Evolutionary conservation across 2,888 invertebrate genomes (phyloP).

Genomic region (Sphaeridia pumilis): DNA sequence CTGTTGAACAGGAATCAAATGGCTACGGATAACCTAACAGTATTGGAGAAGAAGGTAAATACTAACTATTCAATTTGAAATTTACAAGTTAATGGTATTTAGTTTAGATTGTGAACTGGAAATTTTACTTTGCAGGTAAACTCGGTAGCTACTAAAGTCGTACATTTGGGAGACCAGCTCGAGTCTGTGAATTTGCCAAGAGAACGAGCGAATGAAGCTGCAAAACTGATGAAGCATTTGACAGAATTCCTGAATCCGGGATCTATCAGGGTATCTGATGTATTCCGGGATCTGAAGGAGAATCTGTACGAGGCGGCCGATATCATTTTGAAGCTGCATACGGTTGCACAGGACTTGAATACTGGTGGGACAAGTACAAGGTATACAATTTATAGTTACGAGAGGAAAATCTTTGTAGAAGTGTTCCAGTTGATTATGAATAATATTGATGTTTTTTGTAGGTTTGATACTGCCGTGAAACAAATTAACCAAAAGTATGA

Average conservation of each 20-base stretch:
- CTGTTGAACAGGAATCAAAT: slow-evolving; percentile 29
- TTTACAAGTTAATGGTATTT: not conserved
- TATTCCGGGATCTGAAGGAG: slow-evolving; percentile 61
- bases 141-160: slow-evolving; percentile 90
- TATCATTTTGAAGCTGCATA: slow-evolving; percentile 88
- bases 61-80: not conserved
- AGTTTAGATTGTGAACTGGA: not conserved
- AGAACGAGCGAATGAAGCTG: slow-evolving; percentile 86
- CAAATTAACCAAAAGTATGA: slow-evolving; percentile 82
- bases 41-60: slow-evolving; percentile 33
- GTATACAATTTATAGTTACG: slow-evolving; percentile 39
- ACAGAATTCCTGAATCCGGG: slow-evolving; percentile 81
- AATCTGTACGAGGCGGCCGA: slow-evolving; percentile 83
- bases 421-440: not conserved
- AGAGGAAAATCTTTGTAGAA: not conserved
- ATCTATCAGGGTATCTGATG: slow-evolving; percentile 60
- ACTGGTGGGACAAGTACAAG: slow-evolving; percentile 48
- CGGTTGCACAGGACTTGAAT: slow-evolving; percentile 86
- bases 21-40: slow-evolving; percentile 29
- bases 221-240: slow-evolving; percentile 80
- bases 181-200: slow-evolving; percentile 93
- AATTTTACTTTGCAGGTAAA: slow-evolving; percentile 48
- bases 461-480: slow-evolving; percentile 67
- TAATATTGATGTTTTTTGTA: slow-evolving; percentile 28
- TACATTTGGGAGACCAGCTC: slow-evolving; percentile 95